A percentile compares a stretch with the other conserved stretches of the same genome.
Conservation (phyloP, 2,888 invertebrate species). For the Alsophila aescularia region DNA sequence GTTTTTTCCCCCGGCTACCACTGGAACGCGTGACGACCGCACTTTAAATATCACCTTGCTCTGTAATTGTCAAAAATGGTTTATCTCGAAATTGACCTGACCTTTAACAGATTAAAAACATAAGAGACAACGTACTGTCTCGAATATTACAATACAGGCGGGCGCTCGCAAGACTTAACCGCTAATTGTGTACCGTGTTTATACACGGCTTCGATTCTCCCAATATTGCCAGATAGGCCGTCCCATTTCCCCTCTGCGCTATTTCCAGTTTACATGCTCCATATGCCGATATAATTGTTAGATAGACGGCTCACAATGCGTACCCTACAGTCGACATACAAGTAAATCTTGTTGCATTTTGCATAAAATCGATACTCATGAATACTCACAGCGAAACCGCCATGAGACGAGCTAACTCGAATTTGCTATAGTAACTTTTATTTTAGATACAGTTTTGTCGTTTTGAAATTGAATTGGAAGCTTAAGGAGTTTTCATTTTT, state of each 20-base stretch:
- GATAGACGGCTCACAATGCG: slow-evolving; percentile 65
- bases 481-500: slow-evolving; percentile 5
- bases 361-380: slow-evolving; percentile 84
- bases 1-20: no score
- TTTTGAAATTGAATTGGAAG: slow-evolving; percentile 50
- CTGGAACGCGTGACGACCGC: no score
- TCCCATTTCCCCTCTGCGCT: slow-evolving; percentile 53
- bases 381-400: slow-evolving; percentile 68
- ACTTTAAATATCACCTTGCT: no score
- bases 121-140: slow-evolving; percentile 5
- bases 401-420: slow-evolving; percentile 67
- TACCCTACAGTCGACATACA: slow-evolving; percentile 65
- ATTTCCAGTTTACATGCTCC: slow-evolving; percentile 61
- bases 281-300: slow-evolving; percentile 74
- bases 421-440: slow-evolving; percentile 68
- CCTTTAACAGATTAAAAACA: no score
- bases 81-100: no score
- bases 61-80: slow-evolving; percentile 7
- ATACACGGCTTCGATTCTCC: slow-evolving; percentile 59
- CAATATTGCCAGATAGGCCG: slow-evolving; percentile 55
- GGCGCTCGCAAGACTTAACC: slow-evolving; percentile 54
- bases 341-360: slow-evolving; percentile 84
- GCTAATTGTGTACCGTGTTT: slow-evolving; percentile 64
- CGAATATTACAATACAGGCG: slow-evolving; percentile 11
- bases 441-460: slow-evolving; percentile 62